Evolutionary conservation across 2,888 invertebrate genomes (phyloP).

Genomic region (Eudasyphora cyanicolor): DNA sequence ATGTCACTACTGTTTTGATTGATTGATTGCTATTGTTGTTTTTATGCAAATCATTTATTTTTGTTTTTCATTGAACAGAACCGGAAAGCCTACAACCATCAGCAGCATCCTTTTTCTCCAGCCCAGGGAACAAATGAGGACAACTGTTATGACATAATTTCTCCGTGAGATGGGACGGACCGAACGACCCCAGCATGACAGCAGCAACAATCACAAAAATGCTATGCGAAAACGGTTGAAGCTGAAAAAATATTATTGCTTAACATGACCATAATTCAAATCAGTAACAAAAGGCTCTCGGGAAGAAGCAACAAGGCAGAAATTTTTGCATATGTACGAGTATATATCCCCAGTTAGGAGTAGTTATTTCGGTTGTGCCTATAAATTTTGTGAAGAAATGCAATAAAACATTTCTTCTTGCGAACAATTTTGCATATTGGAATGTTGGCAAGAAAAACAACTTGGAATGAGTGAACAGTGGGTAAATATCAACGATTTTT

Average conservation of each 20-base stretch:
- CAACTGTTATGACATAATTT: conserved; percentile 34
- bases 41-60: conserved; percentile 60
- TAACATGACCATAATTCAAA: conserved; percentile 11
- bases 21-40: conserved; percentile 63
- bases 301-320: not conserved
- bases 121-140: not conserved
- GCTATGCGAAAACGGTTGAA: not conserved
- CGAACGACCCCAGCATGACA: not conserved
- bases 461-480: not conserved
- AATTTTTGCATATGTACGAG: not conserved
- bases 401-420: conserved; percentile 23
- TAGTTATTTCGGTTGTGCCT: too few relatives aligned
- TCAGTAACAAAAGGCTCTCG: not conserved
- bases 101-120: not conserved
- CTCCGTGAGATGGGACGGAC: not conserved
- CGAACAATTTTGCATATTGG: not conserved
- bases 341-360: too few relatives aligned
- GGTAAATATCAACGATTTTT: too few relatives aligned
- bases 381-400: conserved; percentile 26
- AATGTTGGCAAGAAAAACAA: not conserved
- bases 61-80: not conserved
- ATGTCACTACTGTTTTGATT: conserved; percentile 64
- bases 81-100: not conserved
- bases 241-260: conserved; percentile 25
- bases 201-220: conserved; percentile 3